phyloP scores from a whole-genome alignment of 2,888 invertebrate genomes.

The Itoplectis maculator region DNA sequence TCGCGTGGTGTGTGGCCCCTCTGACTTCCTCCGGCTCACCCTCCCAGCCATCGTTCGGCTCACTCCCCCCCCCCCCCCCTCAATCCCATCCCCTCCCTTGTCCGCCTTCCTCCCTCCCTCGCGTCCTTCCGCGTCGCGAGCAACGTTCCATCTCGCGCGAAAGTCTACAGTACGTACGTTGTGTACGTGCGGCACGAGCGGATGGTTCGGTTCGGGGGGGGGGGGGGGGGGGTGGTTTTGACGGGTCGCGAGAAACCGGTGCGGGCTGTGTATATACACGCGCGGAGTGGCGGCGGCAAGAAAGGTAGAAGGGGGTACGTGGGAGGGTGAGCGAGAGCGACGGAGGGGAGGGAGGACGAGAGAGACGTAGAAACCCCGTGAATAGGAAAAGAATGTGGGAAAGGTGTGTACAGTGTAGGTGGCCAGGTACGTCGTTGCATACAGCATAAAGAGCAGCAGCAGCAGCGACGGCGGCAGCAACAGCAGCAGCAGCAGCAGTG shows the following conservation, averaged over 20 bases:
- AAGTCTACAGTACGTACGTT: constrained; percentile 45
- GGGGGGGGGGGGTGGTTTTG: constrained; percentile 42
- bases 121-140: background rate
- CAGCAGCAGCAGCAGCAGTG: background rate
- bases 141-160: constrained; percentile 32
- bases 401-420: constrained; percentile 69
- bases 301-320: background rate
- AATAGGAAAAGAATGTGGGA: constrained; percentile 68
- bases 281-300: background rate
- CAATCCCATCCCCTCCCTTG: background rate
- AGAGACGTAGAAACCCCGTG: constrained; percentile 62
- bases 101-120: background rate
- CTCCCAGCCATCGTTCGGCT: constrained; percentile 50
- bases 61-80: constrained; percentile 32
- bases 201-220: constrained; percentile 15
- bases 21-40: constrained; percentile 42
- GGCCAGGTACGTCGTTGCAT: constrained; percentile 69
- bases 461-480: background rate
- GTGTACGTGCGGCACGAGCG: constrained; percentile 52
- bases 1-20: constrained; percentile 51
- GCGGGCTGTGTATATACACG: constrained; percentile 19
- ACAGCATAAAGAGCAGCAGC: constrained; percentile 60
- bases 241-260: constrained; percentile 49
- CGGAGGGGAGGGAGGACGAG: constrained; percentile 19
- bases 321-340: constrained; percentile 17